Evolutionary conservation across 1,140 invertebrate species (phyloP), one percentile per base, ranked within the genome.

Genomic region (Microplitis mediator): DNA sequence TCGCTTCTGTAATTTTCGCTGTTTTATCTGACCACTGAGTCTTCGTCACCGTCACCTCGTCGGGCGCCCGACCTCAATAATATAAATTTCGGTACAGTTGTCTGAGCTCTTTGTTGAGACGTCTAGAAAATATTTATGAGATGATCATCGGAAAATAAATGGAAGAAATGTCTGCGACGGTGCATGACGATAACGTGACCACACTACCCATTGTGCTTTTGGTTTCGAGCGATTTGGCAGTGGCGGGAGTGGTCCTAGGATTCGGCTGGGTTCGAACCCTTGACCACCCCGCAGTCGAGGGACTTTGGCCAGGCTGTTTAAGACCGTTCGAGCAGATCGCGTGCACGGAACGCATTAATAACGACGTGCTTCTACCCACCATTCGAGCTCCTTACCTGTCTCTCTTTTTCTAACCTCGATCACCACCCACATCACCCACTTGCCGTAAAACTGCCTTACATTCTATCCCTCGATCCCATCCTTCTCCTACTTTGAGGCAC

Each of bases 321-420:
- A 81, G 76, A 81, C 75, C 78, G 76, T 81, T 82, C 77, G 77
- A 78, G 72, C 76, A 74, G 78, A 81, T 84, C 79, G 81, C 81
- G 80, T 82, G 82, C 76, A 81, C 76, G 72, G 75, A 82, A 74
- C 74, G 80, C 79, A 82, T 82, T 81, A 81, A 84, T 82, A 81
- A 82, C 76, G 76, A 82, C 76, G 71, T 78, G 77, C 77, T 78
- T 78, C 73, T 74, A 76, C 74, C 60, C 56, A 63, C 62, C 69
- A 56, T 23, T 23, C 23, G 23, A 23, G 23, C 2, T 23, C 61
- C 70, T 66, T 67, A 66, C 34, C 62, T 45, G 36, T 31, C 34
- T 36, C 68, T 51, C 65, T 66, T 72, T 73, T 69, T 32, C 51
- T 13, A 45, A 54, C 23, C 69, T 69, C 62, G 23, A 64, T 76